These are phyloP conservation scores for Aegotheles bennettii DNA, from an alignment of 2,113 vertebrate species.

Conservation along the genomic window DNA sequence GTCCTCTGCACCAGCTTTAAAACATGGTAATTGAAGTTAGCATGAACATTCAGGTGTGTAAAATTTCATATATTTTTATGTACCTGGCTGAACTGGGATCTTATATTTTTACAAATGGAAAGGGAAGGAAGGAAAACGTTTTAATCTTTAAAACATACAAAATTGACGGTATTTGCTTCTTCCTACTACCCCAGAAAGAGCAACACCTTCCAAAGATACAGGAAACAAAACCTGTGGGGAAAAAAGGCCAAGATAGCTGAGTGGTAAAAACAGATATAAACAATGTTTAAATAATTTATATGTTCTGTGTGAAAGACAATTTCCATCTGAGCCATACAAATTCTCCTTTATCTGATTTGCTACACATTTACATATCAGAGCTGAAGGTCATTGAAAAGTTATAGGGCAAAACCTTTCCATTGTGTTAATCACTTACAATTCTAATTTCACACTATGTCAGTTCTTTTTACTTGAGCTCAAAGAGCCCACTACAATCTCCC, in stretches of 20 bases:
- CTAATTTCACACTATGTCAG: slow-evolving; percentile 66
- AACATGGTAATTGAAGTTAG: not conserved
- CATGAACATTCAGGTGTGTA: not conserved
- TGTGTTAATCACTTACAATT: slow-evolving; percentile 68
- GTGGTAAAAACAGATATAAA: slow-evolving; percentile 29
- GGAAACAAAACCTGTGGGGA: not conserved
- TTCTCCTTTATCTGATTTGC: slow-evolving; percentile 52
- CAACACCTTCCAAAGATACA: not conserved
- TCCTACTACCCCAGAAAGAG: not conserved
- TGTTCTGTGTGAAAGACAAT: slow-evolving; percentile 5
- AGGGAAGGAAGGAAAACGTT: not conserved
- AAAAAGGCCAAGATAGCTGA: not conserved
- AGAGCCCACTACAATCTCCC: not conserved
- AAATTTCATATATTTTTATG: not conserved
- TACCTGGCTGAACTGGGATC: not conserved
- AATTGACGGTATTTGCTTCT: not conserved
- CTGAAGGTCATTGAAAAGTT: slow-evolving; percentile 61
- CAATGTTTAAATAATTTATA: slow-evolving; percentile 11
- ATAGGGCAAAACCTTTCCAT: slow-evolving; percentile 61
- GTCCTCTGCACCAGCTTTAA: not conserved
- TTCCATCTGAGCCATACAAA: slow-evolving; percentile 28
- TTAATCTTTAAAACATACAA: not conserved
- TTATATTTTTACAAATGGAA: not conserved
- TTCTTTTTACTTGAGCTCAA: slow-evolving; percentile 14
- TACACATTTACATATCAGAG: slow-evolving; percentile 55